These are phyloP conservation scores for Eucera pruinosa DNA, from an alignment of 2,888 invertebrate species.

Conservation along the genomic window DNA sequence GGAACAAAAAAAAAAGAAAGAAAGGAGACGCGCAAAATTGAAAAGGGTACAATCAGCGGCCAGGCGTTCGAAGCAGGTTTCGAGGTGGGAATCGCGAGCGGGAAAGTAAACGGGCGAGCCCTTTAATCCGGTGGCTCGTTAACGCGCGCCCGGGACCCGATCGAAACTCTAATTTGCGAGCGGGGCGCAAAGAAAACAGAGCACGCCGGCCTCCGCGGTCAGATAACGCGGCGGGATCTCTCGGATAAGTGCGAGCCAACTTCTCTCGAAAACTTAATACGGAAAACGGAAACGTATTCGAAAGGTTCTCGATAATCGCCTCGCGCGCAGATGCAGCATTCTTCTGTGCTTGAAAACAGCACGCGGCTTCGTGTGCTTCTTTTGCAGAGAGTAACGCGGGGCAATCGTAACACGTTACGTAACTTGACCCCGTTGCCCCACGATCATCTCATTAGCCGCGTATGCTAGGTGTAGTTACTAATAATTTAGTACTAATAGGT, in stretches of 20 bases:
- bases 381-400: too few species aligned
- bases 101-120: slow-evolving; percentile 37
- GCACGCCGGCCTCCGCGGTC: too few species aligned
- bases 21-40: slow-evolving; percentile 1
- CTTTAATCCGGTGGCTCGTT: slow-evolving; percentile 45
- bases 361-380: too few species aligned
- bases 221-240: slow-evolving; percentile 33
- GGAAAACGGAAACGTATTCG: slow-evolving; percentile 50
- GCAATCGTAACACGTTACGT: too few species aligned
- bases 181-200: slow-evolving; percentile 43
- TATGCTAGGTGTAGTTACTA: too few species aligned
- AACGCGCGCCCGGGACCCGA: slow-evolving; percentile 29
- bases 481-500: too few species aligned
- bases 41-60: slow-evolving; percentile 4
- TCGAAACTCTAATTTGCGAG: slow-evolving; percentile 48
- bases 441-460: too few species aligned
- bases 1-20: neutral
- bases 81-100: neutral
- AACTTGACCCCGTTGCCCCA: too few species aligned
- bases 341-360: slow-evolving; percentile 43
- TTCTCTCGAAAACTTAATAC: slow-evolving; percentile 37
- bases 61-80: neutral
- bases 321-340: neutral
- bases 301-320: slow-evolving; percentile 36
- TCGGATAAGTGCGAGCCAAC: slow-evolving; percentile 43